Conservation (phyloP, 1,140 invertebrate species). For the Drosophila santomea region DNA sequence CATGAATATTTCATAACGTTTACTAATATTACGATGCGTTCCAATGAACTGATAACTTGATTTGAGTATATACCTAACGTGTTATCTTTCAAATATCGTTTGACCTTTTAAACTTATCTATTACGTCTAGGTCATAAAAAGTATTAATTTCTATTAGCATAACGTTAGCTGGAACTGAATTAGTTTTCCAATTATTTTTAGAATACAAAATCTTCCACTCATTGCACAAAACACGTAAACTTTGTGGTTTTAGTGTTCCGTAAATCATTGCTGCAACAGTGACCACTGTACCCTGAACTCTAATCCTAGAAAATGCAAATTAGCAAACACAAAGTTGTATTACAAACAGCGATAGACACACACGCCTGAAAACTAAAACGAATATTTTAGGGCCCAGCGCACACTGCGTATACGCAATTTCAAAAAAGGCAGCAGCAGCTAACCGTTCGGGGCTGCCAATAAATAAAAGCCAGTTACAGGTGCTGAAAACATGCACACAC, state of each 20-base stretch:
- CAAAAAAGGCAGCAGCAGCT: constrained; percentile 7
- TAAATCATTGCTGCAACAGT: neutral
- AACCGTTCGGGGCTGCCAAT: constrained; percentile 21
- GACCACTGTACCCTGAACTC: constrained; percentile 13
- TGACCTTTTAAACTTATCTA: neutral
- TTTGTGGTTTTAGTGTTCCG: neutral
- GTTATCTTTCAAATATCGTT: neutral
- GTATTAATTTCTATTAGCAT: neutral
- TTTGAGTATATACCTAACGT: neutral
- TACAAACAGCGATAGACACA: constrained; percentile 1
- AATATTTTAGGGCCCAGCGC: constrained; percentile 26
- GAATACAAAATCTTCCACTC: too few species aligned
- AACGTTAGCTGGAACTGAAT: neutral
- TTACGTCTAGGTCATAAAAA: neutral
- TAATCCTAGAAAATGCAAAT: constrained; percentile 32
- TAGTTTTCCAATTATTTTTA: neutral
- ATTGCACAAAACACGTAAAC: neutral
- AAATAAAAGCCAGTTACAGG: constrained; percentile 60
- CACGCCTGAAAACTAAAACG: constrained; percentile 11
- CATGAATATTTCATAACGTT: constrained; percentile 15
- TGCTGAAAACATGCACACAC: constrained; percentile 53
- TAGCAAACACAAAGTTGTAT: constrained; percentile 17
- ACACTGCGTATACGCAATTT: constrained; percentile 70
- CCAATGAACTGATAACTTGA: neutral
- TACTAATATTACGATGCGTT: constrained; percentile 8